Base-by-base conservation (phyloP, 1,140 invertebrate species). In the Nylanderia fulva region DNA sequence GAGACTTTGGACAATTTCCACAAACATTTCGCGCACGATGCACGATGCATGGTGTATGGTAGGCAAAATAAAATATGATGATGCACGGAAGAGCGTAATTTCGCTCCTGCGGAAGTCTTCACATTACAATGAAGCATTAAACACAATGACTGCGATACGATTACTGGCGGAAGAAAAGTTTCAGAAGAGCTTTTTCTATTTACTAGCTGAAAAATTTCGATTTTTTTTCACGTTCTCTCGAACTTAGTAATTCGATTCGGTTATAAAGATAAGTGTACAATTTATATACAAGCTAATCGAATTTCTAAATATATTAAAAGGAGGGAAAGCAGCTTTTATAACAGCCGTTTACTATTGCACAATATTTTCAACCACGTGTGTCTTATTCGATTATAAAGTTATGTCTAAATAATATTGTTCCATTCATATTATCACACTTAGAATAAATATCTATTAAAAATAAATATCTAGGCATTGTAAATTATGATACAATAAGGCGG, bases 61-160 rank as follows among this genome's bases (percentile, higher is more conserved):
- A 36, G 27, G 13, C 42, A 71, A 82, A 82, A 82, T 66, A 33
- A 69, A 82, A 82, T 66, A 82, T 82, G 64, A 71, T 52, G 52
- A 82, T 60, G 77, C 36, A 36, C 77, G 66, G 77, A 71, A 71
- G 77, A 82, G 66, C 36, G 66, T 82, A 82, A 82, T 82, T 82
- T 82, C 58, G 52, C 27, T 4, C 42, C 66, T 71, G 52, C 77
- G 77, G 66, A 82, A 82, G 77, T 82, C 77, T 82, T 58, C 36
- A 24, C 71, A 71, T 82, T 71, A 82, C 77, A 82, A 71, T 82
- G 66, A 82, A 42, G 52, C 64, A 64, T 69, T 64, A 52, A 80
- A 80, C 64, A 80, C 77, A 80, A 80, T 80, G 77, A 82, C 66
- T 71, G 66, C 42, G 77, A 82, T 82, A 82, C 52, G 77, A 82